These are phyloP conservation scores for Seriola quinqueradiata DNA, from an alignment of 2,113 vertebrate species.

Conservation along the genomic window DNA sequence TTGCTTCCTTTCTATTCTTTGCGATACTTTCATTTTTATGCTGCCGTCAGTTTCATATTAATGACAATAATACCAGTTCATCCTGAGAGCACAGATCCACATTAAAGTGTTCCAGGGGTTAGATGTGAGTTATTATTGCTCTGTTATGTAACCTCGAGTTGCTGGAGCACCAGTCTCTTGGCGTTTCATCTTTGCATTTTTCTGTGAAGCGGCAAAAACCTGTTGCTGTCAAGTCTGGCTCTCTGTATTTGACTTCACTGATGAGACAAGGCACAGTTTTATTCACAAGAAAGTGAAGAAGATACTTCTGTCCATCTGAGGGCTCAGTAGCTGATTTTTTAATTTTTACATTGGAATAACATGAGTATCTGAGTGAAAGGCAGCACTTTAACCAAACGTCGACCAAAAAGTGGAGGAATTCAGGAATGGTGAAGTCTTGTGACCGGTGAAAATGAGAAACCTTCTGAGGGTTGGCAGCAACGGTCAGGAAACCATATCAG, in stretches of 20 bases:
- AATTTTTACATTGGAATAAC: conserved; percentile 13
- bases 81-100: background rate
- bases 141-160: background rate
- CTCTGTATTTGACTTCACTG: background rate
- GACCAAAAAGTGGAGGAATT: background rate
- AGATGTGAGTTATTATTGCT: conserved; percentile 13
- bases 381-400: background rate
- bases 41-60: conserved; percentile 10
- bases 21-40: background rate
- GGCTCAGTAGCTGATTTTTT: conserved; percentile 14
- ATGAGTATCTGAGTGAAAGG: conserved; percentile 11
- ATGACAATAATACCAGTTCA: background rate
- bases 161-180: background rate
- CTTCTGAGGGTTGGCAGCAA: background rate
- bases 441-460: background rate
- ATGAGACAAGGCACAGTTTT: background rate
- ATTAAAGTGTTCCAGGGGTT: conserved; percentile 7
- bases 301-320: conserved; percentile 32
- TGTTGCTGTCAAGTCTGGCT: background rate
- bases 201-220: background rate
- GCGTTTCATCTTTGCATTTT: background rate
- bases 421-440: background rate
- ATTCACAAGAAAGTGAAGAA: conserved; percentile 2
- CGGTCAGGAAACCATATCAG: background rate
- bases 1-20: background rate